phyloP scores from a whole-genome alignment of 2,888 invertebrate genomes.

The Agonopterix subpropinquella region DNA sequence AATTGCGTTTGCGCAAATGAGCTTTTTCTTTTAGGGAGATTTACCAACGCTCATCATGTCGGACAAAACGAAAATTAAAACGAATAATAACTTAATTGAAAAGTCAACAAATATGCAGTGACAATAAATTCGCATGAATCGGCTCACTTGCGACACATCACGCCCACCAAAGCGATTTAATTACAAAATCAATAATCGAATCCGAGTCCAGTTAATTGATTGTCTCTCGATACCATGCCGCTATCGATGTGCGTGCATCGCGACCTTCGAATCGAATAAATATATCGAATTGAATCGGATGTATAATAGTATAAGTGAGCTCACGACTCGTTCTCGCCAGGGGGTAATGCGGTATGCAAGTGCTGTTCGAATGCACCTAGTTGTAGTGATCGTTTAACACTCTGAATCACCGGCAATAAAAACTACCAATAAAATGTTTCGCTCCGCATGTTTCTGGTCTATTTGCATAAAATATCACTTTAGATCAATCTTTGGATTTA shows the following conservation, averaged over 20 bases:
- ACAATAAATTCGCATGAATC: neutral
- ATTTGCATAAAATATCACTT: neutral
- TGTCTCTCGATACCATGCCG: constrained; percentile 49
- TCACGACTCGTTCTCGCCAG: neutral
- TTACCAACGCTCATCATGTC: too few species aligned
- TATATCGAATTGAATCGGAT: constrained; percentile 1
- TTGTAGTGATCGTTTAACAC: neutral
- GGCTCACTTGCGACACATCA: constrained; percentile 27
- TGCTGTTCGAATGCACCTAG: neutral
- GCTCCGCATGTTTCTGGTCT: neutral
- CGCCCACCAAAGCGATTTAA: constrained; percentile 64
- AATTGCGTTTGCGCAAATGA: too few species aligned
- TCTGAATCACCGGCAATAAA: constrained; percentile 2
- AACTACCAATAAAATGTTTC: constrained; percentile 4
- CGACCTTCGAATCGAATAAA: constrained; percentile 4
- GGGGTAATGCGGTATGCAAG: neutral
- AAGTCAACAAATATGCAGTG: neutral
- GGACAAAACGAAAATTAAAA: too few species aligned
- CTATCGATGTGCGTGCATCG: constrained; percentile 56
- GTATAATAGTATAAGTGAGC: neutral
- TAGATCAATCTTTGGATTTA: too few species aligned
- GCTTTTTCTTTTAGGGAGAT: too few species aligned
- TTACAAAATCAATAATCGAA: constrained; percentile 73
- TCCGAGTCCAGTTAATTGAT: constrained; percentile 57
- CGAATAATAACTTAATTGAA: constrained; percentile 1